Evolutionary conservation across 2,888 invertebrate species (phyloP).

Genomic region (Syritta pipiens): DNA sequence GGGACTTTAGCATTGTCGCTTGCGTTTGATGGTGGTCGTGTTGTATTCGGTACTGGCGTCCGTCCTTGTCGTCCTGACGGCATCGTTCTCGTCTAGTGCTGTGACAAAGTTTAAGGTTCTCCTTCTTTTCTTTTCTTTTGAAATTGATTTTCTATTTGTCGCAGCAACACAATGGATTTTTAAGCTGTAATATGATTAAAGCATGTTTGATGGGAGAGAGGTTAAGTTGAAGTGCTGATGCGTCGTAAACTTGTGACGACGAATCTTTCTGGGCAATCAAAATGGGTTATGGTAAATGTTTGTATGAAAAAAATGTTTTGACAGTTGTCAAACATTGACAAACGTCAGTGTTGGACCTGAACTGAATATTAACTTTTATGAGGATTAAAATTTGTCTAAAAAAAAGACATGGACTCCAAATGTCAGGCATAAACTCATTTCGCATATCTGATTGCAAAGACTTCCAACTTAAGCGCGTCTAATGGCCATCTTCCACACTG

Average conservation of each 20-base stretch:
- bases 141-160: constrained; percentile 69
- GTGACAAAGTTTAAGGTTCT: constrained; percentile 62
- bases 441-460: no score
- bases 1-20: constrained; percentile 76
- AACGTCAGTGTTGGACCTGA: no score
- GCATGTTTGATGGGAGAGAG: constrained; percentile 20
- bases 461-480: no score
- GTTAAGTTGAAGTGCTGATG: background rate
- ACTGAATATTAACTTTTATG: no score
- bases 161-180: constrained; percentile 45
- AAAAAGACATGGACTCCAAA: background rate
- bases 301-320: no score
- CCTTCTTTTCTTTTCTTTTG: background rate
- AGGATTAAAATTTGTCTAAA: background rate
- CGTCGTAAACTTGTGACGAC: constrained; percentile 5
- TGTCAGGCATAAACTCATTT: no score
- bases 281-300: no score
- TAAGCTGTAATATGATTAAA: constrained; percentile 53
- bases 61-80: constrained; percentile 52
- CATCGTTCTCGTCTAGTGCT: constrained; percentile 51
- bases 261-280: no score
- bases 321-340: no score
- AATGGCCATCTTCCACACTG: no score
- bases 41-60: background rate
- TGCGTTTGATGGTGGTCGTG: constrained; percentile 69